Base-by-base conservation (phyloP, 2,888 invertebrate species). In the Diadegma fenestrale region DNA sequence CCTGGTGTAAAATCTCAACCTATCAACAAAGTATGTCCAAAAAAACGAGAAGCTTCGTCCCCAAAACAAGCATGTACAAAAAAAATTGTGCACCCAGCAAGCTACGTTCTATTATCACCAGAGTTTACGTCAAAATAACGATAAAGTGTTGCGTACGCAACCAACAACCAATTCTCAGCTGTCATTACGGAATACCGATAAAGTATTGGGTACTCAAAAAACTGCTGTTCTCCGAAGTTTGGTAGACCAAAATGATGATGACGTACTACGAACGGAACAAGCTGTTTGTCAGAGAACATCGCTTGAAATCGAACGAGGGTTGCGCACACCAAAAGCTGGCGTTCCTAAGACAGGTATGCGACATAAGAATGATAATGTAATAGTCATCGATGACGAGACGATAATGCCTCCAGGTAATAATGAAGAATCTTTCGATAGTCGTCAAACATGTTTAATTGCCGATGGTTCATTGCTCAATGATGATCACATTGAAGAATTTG, bases 401-500 rank as follows among this genome's bases (percentile, higher is more conserved):
- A 19, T 19, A 8, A 51, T 7, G 8, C 51, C 51, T 51, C 51
- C 8, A 19, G 17, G 17, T 51, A 19, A 8, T n/a, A 51, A 51
- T 51, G 6, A 19, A 51, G 51, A 51, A 51, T 2, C 51, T 33
- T 17, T n/a, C n/a, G 33, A 63, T 37, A 63, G 17, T 63, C 69
- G 48, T 26, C 48, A 69, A 26, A 26, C 22, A 17, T 14, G 30
- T 30, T 17, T 51, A n/a, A 73, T 61, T 7, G 61, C 58, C 17
- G 30, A 26, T 45, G 63, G n/a, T n/a, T n/a, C n/a, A n/a, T n/a
- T n/a, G n/a, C n/a, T n/a, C n/a, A n/a, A n/a, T n/a, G n/a, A n/a
- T 64, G 48, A 75, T 41, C 84, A 82, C 45, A 82, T 87, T 43
- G 43, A 76, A 64, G 68, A 71, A 41, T 86, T 84, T 43, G 51